A percentile compares a stretch with the other conserved stretches of the same genome.
phyloP scores from a whole-genome alignment of 1,140 invertebrate species.

The Mya arenaria region DNA sequence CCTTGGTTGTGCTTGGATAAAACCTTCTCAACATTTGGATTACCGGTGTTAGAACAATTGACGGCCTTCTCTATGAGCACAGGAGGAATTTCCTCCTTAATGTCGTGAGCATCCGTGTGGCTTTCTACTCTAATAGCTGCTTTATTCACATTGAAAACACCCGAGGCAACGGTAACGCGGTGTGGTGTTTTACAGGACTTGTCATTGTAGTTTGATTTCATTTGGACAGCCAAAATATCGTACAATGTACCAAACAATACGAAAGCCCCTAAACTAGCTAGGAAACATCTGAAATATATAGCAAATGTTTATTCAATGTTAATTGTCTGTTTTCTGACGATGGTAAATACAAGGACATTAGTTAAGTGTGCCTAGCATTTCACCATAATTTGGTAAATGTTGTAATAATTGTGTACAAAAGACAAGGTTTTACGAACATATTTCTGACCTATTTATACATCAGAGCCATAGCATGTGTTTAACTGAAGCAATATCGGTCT shows the following conservation, averaged over 20 bases:
- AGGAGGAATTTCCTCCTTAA: too few relatives aligned
- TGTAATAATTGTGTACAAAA: not conserved
- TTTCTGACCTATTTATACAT: not conserved
- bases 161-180: too few relatives aligned
- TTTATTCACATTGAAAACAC: too few relatives aligned
- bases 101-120: too few relatives aligned
- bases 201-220: too few relatives aligned
- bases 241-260: constrained; percentile 33
- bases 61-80: too few relatives aligned
- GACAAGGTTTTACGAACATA: not conserved
- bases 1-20: too few relatives aligned
- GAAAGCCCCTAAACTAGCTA: not conserved
- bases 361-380: not conserved
- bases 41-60: too few relatives aligned
- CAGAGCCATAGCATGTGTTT: not conserved
- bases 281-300: not conserved
- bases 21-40: too few relatives aligned
- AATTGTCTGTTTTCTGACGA: not conserved
- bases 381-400: not conserved
- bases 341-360: not conserved
- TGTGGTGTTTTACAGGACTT: too few relatives aligned
- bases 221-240: constrained; percentile 1
- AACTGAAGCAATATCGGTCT: too few relatives aligned
- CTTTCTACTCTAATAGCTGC: too few relatives aligned
- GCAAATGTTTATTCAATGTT: not conserved